Conservation (phyloP, 2,113 vertebrate genomes). For the Misgurnus mizolepis region DNA sequence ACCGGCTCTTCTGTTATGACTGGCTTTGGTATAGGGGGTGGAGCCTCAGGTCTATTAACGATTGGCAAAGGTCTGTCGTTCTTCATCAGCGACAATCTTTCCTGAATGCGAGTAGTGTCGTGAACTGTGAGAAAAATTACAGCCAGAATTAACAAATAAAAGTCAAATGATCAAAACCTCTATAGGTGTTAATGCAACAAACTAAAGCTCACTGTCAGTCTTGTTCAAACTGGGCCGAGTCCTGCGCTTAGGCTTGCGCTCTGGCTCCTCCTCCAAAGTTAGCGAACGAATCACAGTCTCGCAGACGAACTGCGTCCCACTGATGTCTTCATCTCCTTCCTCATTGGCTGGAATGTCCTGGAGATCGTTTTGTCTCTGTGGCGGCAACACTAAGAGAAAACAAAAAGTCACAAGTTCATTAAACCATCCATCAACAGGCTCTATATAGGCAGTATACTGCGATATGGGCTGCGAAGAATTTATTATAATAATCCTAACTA, state of each 20-base stretch:
- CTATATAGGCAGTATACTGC: no score
- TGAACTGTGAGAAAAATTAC: slow-evolving; percentile 40
- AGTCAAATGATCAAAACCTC: background rate
- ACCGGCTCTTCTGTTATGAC: slow-evolving; percentile 53
- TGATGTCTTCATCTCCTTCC: slow-evolving; percentile 92
- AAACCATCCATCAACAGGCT: background rate
- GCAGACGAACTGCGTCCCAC: slow-evolving; percentile 96
- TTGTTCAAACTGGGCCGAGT: slow-evolving; percentile 61
- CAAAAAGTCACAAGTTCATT: background rate
- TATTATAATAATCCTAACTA: no score
- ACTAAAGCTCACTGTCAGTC: slow-evolving; percentile 67
- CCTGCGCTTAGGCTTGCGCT: slow-evolving; percentile 83
- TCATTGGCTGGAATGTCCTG: slow-evolving; percentile 71
- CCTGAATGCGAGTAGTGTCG: slow-evolving; percentile 51
- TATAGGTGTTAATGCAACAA: background rate
- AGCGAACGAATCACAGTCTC: slow-evolving; percentile 97
- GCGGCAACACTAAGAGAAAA: slow-evolving; percentile 56
- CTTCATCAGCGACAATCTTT: slow-evolving; percentile 52
- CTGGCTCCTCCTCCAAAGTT: slow-evolving; percentile 91
- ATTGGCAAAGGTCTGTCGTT: slow-evolving; percentile 32
- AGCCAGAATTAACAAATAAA: background rate
- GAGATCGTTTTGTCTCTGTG: slow-evolving; percentile 58
- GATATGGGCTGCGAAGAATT: no score
- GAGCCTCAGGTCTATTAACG: slow-evolving; percentile 53
- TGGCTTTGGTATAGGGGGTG: slow-evolving; percentile 48